These are phyloP conservation scores for Drosophila rhopaloa DNA, from an alignment of 1,140 invertebrate genomes.

Conservation along the genomic window DNA sequence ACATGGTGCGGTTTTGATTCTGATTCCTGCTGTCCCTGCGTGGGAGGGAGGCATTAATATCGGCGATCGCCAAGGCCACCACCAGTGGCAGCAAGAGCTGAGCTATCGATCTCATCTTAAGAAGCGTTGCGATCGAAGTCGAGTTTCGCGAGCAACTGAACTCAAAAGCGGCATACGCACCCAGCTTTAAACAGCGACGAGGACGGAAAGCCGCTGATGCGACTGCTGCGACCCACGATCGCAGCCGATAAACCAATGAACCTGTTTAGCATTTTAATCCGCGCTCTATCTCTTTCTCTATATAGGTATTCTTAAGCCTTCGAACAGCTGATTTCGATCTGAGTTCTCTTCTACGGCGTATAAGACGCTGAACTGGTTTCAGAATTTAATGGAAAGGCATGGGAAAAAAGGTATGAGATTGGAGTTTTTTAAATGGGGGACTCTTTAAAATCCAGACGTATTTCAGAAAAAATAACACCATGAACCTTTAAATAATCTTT, in stretches of 20 bases:
- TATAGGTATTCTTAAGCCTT: slow-evolving; percentile 20
- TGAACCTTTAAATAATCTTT: neutral
- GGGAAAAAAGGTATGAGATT: neutral
- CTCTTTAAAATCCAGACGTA: neutral
- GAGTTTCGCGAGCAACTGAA: slow-evolving; percentile 51
- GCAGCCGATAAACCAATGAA: slow-evolving; percentile 60
- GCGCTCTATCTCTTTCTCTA: slow-evolving; percentile 5
- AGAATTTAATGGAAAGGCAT: neutral
- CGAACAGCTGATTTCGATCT: slow-evolving; percentile 1
- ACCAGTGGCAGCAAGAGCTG: slow-evolving; percentile 27
- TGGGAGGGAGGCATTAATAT: slow-evolving; percentile 48
- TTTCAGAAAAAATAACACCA: neutral
- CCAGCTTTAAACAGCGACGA: slow-evolving; percentile 41
- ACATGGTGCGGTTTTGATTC: slow-evolving; percentile 55
- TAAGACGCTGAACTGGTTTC: slow-evolving; percentile 35
- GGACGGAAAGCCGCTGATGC: slow-evolving; percentile 27
- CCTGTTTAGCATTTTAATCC: slow-evolving; percentile 63
- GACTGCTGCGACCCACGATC: slow-evolving; percentile 22
- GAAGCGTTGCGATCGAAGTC: slow-evolving; percentile 31
- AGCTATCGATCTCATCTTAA: slow-evolving; percentile 36
- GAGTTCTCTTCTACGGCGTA: slow-evolving; percentile 31
- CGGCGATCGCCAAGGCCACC: slow-evolving; percentile 27
- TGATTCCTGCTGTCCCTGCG: slow-evolving; percentile 40
- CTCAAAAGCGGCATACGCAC: slow-evolving; percentile 49
- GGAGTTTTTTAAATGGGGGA: neutral